Evolutionary conservation across 1,140 invertebrate genomes (phyloP).

Genomic region (Bathynomus jamesi): DNA sequence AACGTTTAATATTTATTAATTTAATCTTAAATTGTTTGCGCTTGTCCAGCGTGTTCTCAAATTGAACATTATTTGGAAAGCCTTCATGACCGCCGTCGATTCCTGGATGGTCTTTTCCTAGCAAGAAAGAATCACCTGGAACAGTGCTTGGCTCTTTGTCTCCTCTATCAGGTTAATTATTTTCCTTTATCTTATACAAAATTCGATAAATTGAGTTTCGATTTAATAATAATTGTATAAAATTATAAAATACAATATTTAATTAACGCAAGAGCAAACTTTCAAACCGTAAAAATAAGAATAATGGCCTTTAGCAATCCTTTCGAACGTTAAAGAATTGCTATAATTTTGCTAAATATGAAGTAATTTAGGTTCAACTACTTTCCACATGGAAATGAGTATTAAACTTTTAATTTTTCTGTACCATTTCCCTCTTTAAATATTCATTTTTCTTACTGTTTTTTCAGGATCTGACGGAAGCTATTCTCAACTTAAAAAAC

Average conservation of each 20-base stretch:
- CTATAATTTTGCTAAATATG: no score
- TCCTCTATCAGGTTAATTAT: constrained; percentile 51
- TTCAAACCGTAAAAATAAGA: not conserved
- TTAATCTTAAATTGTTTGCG: no score
- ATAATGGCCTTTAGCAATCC: no score
- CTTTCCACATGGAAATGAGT: no score
- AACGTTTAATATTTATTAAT: no score
- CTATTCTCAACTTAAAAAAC: constrained; percentile 26
- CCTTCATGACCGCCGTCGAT: constrained; percentile 64
- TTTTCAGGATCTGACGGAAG: constrained; percentile 30
- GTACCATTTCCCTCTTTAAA: no score
- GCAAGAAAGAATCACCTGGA: constrained; percentile 52
- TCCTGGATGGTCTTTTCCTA: constrained; percentile 55
- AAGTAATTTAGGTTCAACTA: no score
- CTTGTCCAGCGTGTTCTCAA: constrained; percentile 48
- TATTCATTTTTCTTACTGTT: no score
- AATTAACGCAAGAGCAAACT: not conserved
- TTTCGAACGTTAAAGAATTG: no score
- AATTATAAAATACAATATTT: not conserved
- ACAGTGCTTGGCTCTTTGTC: constrained; percentile 64
- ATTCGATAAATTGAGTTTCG: not conserved
- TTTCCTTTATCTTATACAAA: not conserved
- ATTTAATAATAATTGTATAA: not conserved
- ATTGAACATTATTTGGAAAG: constrained; percentile 67
- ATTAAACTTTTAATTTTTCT: no score